Evolutionary conservation across 2,888 invertebrate genomes (phyloP), one percentile per base, ranked within the genome.

Genomic region (Saturnia japonica): DNA sequence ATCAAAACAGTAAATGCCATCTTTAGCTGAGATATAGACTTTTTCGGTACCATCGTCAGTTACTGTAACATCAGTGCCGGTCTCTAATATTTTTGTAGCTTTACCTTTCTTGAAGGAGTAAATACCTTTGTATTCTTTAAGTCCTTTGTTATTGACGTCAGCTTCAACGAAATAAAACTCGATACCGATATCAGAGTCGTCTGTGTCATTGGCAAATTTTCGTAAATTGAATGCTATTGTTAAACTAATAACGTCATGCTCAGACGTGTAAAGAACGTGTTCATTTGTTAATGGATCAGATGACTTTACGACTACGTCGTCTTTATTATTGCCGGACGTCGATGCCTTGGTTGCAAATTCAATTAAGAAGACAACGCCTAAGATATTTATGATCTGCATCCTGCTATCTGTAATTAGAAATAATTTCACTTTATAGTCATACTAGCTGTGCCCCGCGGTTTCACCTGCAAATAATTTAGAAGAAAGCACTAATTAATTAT

Each of bases 1-100:
- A 57, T 86, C 82, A 75, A 85, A 89, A 0, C 57, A 16, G 71
- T 88, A 90, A 9, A 90, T 70, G 1, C 90, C 90, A 16, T 88
- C 87, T 42, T 77, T 77, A 1, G 89, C 84, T 19, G 80, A 89
- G 7, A 90, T 82, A 72, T 81, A 88, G 1, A 76, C 87, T 0
- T 73, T 70, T 68, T 79, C 83, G 0, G 78, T 81, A 3, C 6
- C 34, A 34, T 34, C 34, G 6, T 34, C 34, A 34, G 81, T 76
- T 1, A 86, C 83, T 8, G 84, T 77, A 0, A 79, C 77, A 40
- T 85, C 85, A 71, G 82, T 80, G 1, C 86, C 87, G 34, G 86
- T 74, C 0, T 84, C 85, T 8, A 88, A 76, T 1, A 88, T 70
- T 72, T 84, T 85, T 0, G 73, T 85, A 1, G 80, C 81, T 0